Evolutionary conservation across 1,140 invertebrate genomes (phyloP), one percentile per base, ranked within the genome.

Genomic region (Andrena cerasifolii): DNA sequence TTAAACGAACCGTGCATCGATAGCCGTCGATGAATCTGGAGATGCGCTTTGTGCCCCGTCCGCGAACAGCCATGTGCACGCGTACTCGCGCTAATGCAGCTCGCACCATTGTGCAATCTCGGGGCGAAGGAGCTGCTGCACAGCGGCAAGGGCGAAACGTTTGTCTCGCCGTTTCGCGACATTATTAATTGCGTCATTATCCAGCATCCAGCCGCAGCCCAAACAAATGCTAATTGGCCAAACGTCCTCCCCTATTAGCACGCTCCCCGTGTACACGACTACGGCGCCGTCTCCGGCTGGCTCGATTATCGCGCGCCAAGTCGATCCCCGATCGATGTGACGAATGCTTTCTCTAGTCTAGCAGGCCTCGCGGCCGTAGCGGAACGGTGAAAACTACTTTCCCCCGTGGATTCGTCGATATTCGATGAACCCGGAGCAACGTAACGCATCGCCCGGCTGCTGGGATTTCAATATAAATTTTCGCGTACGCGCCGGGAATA

Each of bases 181-280:
- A 70, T 78, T 80, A 80, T 80, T 80, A 80, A 80, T 80, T 68
- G 78, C 78, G 28, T 66, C 65, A 78, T 80, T 80, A 80, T 70
- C 65, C 63, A 43, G 45, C 12, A 45, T 68, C 45, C 54, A 36
- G 43, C 53, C 53, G 43, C 24, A 43, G 54, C 62, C 59, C 74
- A 77, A 79, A 77, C 62, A 53, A 80, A 80, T 80, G 78, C 49
- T 80, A 80, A 76, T 77, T 53, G 56, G 18, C 31, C 40, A 36
- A 61, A 61, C 56, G 56, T 28, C 56, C 24, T 24, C 10, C 18
- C 28, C n/a, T n/a, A n/a, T n/a, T 40, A 53, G 54, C 47, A 75
- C 18, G 72, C 26, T 62, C 18, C 12, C 28, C n/a, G 14, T 16
- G 6, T 5, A 7, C 24, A 21, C 56, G 8, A 49, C 36, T 49